These are phyloP conservation scores for Erpornis zantholeuca DNA, from an alignment of 2,113 vertebrate species.

Conservation along the genomic window DNA sequence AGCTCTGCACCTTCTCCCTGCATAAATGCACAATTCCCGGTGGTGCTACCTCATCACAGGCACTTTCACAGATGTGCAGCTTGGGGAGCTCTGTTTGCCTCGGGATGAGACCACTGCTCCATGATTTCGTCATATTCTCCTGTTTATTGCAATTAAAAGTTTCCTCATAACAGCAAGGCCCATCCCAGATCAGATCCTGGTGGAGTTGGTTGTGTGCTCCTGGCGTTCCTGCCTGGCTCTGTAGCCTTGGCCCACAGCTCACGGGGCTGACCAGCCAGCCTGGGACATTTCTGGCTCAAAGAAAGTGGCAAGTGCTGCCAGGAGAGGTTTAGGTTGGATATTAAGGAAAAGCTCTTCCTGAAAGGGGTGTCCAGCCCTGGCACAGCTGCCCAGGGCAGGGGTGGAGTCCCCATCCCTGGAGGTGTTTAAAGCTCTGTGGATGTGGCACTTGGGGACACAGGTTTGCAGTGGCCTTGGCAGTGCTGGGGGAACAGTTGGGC, in stretches of 20 bases:
- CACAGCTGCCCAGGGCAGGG: neutral
- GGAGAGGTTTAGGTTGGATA: neutral
- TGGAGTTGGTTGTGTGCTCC: neutral
- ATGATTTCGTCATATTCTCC: neutral
- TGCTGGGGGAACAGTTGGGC: neutral
- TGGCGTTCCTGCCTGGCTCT: neutral
- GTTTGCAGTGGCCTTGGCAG: neutral
- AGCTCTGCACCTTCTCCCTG: neutral
- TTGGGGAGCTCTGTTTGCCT: constrained; percentile 9
- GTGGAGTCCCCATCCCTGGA: neutral
- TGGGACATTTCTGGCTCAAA: neutral
- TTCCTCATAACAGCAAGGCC: neutral
- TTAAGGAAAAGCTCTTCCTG: neutral
- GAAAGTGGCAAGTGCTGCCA: neutral
- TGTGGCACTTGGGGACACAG: neutral
- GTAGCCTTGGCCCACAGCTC: neutral
- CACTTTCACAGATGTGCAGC: constrained; percentile 13
- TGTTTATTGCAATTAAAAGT: neutral
- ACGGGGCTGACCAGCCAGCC: neutral
- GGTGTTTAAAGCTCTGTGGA: neutral
- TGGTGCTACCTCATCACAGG: neutral
- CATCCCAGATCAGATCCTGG: accelerated
- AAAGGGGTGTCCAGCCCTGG: neutral
- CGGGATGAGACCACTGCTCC: neutral
- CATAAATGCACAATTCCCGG: constrained; percentile 26